Evolutionary conservation across 2,797 vertebrate genomes (phyloP), one percentile per base, ranked within the genome.

Genomic region (Streptopelia turtur): DNA sequence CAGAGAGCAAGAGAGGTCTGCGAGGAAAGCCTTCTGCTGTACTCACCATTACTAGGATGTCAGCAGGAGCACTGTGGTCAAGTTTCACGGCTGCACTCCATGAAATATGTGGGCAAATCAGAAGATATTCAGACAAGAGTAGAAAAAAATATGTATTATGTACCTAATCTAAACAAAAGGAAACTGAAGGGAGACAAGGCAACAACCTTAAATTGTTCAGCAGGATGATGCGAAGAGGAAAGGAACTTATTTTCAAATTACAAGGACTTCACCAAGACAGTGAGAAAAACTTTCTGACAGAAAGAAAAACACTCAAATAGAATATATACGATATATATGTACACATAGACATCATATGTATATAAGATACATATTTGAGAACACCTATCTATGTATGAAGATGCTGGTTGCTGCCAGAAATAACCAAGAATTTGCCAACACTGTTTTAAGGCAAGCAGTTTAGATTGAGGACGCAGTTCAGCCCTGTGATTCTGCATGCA

Each of bases 151-250:
- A 85, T n/a, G 52, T 57, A 72, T 74, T 90, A 88, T 7, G 3
- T 47, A 85, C 16, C 30, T 91, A 83, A 91, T 55, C 37, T 77
- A 80, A 95, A 82, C 35, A 76, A 76, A 93, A 88, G 41, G 30
- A 80, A 81, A 60, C 60, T 59, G 37, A 91, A 85, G 49, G 56
- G 68, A 88, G 25, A 63, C 60, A 78, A 74, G 24, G 50, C 53
- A 76, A 61, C 12, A 52, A 18, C 56, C 76, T 77, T 80, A 64
- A 83, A 27, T 16, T 55, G 22, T 39, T 91, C 76, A 60, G 64
- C 69, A 74, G 53, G 52, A 74, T 52, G 35, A 70, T 11, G 43
- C n/a, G 21, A 82, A 94, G n/a, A 88, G 9, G 18, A 89, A 85
- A 56, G 37, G 1, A 87, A 85, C 5, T 15, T 49, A 25, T 47